Evolutionary conservation across 2,797 vertebrate species (phyloP), one percentile per base, ranked within the genome.

Genomic region (Helarctos malayanus): DNA sequence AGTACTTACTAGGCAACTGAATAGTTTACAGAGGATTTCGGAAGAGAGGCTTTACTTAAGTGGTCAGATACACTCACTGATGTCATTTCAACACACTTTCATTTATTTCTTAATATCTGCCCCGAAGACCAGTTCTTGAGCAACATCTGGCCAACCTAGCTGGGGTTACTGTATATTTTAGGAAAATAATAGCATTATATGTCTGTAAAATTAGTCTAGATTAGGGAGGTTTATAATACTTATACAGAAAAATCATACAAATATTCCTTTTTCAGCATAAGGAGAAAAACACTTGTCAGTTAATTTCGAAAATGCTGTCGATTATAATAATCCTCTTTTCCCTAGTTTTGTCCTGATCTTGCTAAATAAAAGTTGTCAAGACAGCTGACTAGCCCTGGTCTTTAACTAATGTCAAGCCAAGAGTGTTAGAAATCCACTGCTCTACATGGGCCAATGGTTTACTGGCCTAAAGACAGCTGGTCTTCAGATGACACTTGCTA

Each of bases 251-350:
- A 93, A 83, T 65, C 32, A 75, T 7, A 61, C 10, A 4, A 21
- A 80, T 21, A n/a, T 85, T 79, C 29, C 78, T 47, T 27, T 84
- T 71, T 32, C 21, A 41, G 54, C 45, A 38, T 75, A 83, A 54
- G 38, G 12, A 68, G 27, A n/a, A 92, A 71, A 79, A 86, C 21
- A 76, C 1, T 14, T 81, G 23, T 45, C 35, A 90, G 19, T 89
- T 90, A 54, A 84, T 86, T 88, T 95, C 45, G 95, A 65, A 95
- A 89, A 86, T 81, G 29, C 18, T 76, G 11, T 32, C 73, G 57
- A 47, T 86, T 5, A 59, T 56, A 78, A 86, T 47, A 63, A 41
- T 45, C 9, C 32, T 63, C 47, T 47, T 91, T 52, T 41, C 18
- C 57, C 21, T 2, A 3, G 35, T 29, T 88, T 18, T 54, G 79